Evolutionary conservation across 2,797 vertebrate species (phyloP).

Genomic region (Emydoidea blandingii): DNA sequence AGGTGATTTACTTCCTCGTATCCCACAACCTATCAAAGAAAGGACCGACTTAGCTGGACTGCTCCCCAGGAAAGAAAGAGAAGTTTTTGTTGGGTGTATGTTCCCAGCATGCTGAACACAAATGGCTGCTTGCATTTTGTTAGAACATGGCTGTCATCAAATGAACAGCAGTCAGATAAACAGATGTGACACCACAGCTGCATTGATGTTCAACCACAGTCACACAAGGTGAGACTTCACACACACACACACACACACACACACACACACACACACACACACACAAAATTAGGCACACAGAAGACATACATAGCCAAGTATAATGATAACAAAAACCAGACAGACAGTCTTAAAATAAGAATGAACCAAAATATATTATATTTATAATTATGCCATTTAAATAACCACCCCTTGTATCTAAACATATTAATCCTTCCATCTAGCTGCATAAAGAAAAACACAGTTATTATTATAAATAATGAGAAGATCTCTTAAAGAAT

Average conservation of each 20-base stretch:
- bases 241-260: no score
- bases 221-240: neutral
- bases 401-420: neutral
- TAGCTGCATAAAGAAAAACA: neutral
- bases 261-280: neutral
- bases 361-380: neutral
- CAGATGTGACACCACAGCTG: neutral
- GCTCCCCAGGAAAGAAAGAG: neutral
- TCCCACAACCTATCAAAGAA: constrained; percentile 78
- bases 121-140: neutral
- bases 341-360: neutral
- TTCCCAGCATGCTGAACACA: neutral
- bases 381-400: neutral
- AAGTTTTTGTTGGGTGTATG: neutral
- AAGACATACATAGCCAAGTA: neutral
- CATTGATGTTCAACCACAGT: neutral
- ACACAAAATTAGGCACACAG: neutral
- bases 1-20: constrained; percentile 58
- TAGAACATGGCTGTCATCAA: accelerated
- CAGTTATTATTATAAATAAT: neutral
- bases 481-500: neutral
- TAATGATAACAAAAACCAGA: neutral
- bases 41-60: neutral
- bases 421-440: neutral
- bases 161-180: neutral